A percentile compares a stretch with the other conserved stretches of the same genome.
Evolutionary conservation across 2,113 vertebrate species (phyloP).

Genomic region (Gadus macrocephalus): DNA sequence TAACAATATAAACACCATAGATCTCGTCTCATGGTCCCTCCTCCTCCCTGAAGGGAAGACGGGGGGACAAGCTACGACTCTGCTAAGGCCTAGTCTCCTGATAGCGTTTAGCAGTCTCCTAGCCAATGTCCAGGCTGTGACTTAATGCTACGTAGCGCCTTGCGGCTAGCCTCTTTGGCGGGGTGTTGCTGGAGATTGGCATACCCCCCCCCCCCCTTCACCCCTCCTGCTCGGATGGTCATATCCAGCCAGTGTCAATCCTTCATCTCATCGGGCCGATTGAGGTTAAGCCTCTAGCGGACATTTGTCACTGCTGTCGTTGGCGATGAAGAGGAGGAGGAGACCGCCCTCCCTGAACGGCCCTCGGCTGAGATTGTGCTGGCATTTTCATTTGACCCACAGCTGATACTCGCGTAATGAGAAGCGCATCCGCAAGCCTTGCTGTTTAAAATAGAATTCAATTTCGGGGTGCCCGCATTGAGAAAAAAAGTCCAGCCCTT

Average conservation of each 20-base stretch:
- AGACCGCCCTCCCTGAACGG: constrained; percentile 25
- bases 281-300: constrained; percentile 53
- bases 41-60: too few relatives aligned
- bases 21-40: too few relatives aligned
- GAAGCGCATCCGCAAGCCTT: constrained; percentile 62
- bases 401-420: constrained; percentile 65
- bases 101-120: too few relatives aligned
- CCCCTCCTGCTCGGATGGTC: background rate
- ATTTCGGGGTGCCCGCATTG: constrained; percentile 58
- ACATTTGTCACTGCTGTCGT: constrained; percentile 36
- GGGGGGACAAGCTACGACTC: too few relatives aligned
- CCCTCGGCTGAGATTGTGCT: constrained; percentile 43
- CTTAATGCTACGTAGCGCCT: too few relatives aligned
- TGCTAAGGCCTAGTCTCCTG: too few relatives aligned
- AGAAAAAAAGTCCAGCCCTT: constrained; percentile 60
- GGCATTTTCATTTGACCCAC: constrained; percentile 71
- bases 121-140: too few relatives aligned
- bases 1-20: too few relatives aligned
- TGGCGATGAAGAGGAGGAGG: constrained; percentile 31
- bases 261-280: constrained; percentile 36
- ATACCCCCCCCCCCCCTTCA: background rate
- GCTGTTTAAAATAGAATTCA: constrained; percentile 64
- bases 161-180: too few relatives aligned
- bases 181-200: constrained; percentile 54
- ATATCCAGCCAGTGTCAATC: constrained; percentile 11